Evolutionary conservation across 2,888 invertebrate species (phyloP).

Genomic region (Microplitis deprimator): DNA sequence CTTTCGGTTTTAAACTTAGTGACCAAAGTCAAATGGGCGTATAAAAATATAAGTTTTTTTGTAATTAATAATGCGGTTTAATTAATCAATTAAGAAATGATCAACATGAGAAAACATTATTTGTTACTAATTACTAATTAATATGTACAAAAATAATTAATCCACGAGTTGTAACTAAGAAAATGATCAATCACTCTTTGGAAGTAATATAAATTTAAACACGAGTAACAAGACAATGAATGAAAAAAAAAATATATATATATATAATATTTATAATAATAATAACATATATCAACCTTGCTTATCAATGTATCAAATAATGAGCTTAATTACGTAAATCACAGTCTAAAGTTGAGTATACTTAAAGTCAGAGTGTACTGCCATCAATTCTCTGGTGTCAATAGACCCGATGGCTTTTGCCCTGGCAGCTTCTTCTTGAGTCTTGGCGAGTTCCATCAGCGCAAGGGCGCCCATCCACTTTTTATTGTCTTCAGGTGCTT

Average conservation of each 20-base stretch:
- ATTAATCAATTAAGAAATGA: constrained; percentile 7
- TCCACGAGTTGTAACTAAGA: neutral
- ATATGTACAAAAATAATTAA: neutral
- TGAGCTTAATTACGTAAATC: constrained; percentile 53
- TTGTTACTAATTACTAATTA: neutral
- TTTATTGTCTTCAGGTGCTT: constrained; percentile 68
- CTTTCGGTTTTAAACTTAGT: too few species aligned
- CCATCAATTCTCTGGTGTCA: constrained; percentile 53
- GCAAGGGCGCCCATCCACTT: constrained; percentile 77
- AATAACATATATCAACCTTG: constrained; percentile 12
- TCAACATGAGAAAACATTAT: constrained; percentile 10
- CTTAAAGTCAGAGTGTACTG: constrained; percentile 54
- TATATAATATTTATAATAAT: neutral
- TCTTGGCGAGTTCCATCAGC: constrained; percentile 75
- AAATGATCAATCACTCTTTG: neutral
- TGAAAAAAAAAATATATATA: constrained; percentile 3
- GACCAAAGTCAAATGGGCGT: too few species aligned
- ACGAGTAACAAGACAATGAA: constrained; percentile 7
- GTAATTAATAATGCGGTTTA: too few species aligned
- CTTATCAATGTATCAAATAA: constrained; percentile 10
- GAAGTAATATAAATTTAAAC: constrained; percentile 8
- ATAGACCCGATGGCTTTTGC: constrained; percentile 54
- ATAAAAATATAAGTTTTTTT: too few species aligned
- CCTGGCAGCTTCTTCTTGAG: constrained; percentile 61
- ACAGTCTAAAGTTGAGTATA: constrained; percentile 68